Conservation (phyloP, 2,888 invertebrate species). For the Diarsia rubi region DNA sequence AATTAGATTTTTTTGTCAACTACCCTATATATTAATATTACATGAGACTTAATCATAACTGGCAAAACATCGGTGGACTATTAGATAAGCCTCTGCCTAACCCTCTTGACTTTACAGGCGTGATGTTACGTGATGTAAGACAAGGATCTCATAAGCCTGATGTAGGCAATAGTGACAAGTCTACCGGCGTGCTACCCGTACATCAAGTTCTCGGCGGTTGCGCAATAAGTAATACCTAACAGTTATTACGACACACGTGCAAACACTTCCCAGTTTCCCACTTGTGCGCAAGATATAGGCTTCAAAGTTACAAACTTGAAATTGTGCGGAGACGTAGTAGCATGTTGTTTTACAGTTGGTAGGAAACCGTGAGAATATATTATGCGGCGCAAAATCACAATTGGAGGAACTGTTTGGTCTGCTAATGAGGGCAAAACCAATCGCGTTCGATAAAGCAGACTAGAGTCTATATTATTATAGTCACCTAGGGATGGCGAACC, state of each 20-base stretch:
- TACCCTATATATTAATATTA: no score
- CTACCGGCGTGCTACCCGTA: conserved; percentile 43
- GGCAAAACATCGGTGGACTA: no score
- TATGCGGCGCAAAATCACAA: conserved; percentile 5
- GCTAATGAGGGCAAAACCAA: conserved; percentile 24
- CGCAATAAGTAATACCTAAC: conserved; percentile 61
- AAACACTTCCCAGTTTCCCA: conserved; percentile 45
- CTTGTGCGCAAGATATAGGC: conserved; percentile 45
- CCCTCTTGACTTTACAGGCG: no score
- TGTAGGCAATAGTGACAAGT: conserved; percentile 37
- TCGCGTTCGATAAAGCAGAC: background rate
- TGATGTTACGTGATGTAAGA: background rate
- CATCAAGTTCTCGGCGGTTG: conserved; percentile 50
- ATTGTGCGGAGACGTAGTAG: conserved; percentile 37
- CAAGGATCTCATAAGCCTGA: conserved; percentile 17
- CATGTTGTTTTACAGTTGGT: conserved; percentile 31
- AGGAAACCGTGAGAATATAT: conserved; percentile 1
- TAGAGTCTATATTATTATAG: background rate
- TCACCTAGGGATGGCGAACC: no score
- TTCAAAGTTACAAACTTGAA: conserved; percentile 52
- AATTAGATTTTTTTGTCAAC: no score
- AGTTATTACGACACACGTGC: conserved; percentile 61
- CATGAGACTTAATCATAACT: no score
- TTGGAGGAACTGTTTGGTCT: conserved; percentile 12
- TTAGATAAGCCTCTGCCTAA: no score